Base-by-base conservation (phyloP, 2,113 vertebrate genomes). In the Sorex araneus region DNA sequence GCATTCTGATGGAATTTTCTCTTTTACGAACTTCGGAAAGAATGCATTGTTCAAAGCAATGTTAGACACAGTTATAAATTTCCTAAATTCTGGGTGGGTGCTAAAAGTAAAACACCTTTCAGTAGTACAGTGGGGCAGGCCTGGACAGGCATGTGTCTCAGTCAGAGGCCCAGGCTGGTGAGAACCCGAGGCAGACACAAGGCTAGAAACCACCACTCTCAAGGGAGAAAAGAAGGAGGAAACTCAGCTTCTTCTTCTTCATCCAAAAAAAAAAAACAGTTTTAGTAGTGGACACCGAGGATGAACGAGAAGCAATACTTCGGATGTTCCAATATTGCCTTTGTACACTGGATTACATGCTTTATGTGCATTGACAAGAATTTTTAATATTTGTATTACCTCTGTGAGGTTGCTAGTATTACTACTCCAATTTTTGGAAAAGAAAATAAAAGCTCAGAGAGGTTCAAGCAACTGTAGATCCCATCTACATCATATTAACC, bases 1-100 rank as follows among this genome's bases (percentile, higher is more conserved):
- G 18, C 27, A 21, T 76, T 78, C 45, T 32, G 12, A 45, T 34
- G 28, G 21, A 79, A 63, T 82, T 69, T 34, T 86, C 60, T 86
- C 60, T 60, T 43, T 87, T 64, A 6, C 34, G 8, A 83, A 40
- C 13, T 66, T 57, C n/a, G n/a, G 54, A n/a, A 85, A 87, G 50
- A 90, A 92, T 45, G 34, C 1, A 6, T 40, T 70, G 43, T 45
- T 67, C 3, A 66, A 75, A 60, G 64, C 71, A 36, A 64, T 54
- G 13, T 78, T 78, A 79, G 70, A 28, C 84, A 50, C 66, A 16
- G 67, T 40, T 19, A 92, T 57, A 32, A 73, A 81, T 34, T 73
- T 80, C 45, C 60, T 90, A 94, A 84, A 78, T 16, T 13, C 34
- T 87, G 69, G 66, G 45, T 70, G 15, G 78, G 76, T 83, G 47